These are phyloP conservation scores for Nematopogon swammerdamellus DNA, from an alignment of 2,888 invertebrate genomes.

Conservation along the genomic window DNA sequence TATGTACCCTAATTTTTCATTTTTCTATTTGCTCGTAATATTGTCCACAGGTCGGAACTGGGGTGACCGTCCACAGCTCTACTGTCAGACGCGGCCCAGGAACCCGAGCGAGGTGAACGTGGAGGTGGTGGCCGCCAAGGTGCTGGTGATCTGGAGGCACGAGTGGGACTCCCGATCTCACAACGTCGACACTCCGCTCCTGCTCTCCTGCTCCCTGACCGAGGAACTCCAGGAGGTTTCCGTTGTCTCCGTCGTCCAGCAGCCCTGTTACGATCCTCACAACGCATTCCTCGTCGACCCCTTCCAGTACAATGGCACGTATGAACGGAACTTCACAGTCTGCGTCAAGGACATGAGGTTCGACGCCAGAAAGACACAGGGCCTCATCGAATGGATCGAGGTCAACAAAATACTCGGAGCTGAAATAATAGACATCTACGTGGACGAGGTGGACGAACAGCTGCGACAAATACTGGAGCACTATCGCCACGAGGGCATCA, in stretches of 20 bases:
- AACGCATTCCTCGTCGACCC: constrained; percentile 36
- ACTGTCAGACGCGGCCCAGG: constrained; percentile 50
- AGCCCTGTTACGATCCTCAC: constrained; percentile 45
- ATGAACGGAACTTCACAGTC: constrained; percentile 53
- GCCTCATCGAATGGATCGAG: constrained; percentile 70
- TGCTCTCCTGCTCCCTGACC: constrained; percentile 63
- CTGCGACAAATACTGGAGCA: constrained; percentile 52
- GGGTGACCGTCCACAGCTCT: constrained; percentile 35
- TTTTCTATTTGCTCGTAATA: too few species aligned
- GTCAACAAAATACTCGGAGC: constrained; percentile 65
- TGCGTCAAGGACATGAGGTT: constrained; percentile 73
- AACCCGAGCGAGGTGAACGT: constrained; percentile 35
- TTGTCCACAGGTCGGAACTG: constrained; percentile 35
- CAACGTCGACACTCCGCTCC: constrained; percentile 51
- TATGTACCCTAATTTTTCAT: too few species aligned
- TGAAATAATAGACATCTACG: constrained; percentile 62
- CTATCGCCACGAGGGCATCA: constrained; percentile 47
- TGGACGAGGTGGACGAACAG: constrained; percentile 55
- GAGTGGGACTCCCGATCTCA: constrained; percentile 53
- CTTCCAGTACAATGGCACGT: constrained; percentile 11
- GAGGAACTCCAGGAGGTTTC: constrained; percentile 30
- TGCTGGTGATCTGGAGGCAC: constrained; percentile 61
- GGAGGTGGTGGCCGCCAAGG: constrained; percentile 55
- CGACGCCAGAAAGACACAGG: constrained; percentile 56
- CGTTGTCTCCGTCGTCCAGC: constrained; percentile 44